Percentiles rank a stretch among this genome's conserved stretches.
These are phyloP conservation scores for Ophion ellenae DNA, from an alignment of 2,888 invertebrate species.

Conservation along the genomic window DNA sequence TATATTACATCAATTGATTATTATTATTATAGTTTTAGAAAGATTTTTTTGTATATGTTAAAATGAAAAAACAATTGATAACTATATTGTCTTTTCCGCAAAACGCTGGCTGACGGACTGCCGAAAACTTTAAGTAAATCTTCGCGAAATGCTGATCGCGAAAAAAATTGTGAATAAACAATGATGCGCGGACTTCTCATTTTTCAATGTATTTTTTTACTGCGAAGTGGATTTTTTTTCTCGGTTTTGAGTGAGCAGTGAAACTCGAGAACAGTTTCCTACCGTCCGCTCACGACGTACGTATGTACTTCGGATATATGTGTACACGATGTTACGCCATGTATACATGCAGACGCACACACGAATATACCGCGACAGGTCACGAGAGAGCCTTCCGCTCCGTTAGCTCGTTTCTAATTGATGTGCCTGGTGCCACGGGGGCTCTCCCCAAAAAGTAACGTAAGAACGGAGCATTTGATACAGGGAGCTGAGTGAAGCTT, in stretches of 20 bases:
- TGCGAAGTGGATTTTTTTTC: conserved; percentile 4
- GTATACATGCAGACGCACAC: not conserved
- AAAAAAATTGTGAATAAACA: not conserved
- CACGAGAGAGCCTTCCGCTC: conserved; percentile 71
- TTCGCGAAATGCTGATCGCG: not conserved
- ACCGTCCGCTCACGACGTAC: conserved; percentile 53
- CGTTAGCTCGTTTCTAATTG: conserved; percentile 73
- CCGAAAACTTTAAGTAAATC: too few relatives aligned
- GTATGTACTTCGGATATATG: not conserved
- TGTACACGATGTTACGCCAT: not conserved
- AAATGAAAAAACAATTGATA: too few relatives aligned
- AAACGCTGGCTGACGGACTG: too few relatives aligned
- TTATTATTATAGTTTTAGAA: too few relatives aligned
- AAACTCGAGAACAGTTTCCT: conserved; percentile 46
- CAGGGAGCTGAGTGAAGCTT: conserved; percentile 16
- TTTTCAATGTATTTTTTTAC: not conserved
- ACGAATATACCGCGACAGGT: conserved; percentile 63
- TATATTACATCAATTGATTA: too few relatives aligned
- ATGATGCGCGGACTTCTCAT: not conserved
- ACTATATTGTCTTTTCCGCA: too few relatives aligned
- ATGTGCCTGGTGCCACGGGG: conserved; percentile 63
- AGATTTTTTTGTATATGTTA: too few relatives aligned
- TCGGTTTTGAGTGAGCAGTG: conserved; percentile 8
- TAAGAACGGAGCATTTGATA: conserved; percentile 30
- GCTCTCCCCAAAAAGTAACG: conserved; percentile 53